phyloP scores from a whole-genome alignment of 2,797 vertebrate species.

The Microtus obscurus region DNA sequence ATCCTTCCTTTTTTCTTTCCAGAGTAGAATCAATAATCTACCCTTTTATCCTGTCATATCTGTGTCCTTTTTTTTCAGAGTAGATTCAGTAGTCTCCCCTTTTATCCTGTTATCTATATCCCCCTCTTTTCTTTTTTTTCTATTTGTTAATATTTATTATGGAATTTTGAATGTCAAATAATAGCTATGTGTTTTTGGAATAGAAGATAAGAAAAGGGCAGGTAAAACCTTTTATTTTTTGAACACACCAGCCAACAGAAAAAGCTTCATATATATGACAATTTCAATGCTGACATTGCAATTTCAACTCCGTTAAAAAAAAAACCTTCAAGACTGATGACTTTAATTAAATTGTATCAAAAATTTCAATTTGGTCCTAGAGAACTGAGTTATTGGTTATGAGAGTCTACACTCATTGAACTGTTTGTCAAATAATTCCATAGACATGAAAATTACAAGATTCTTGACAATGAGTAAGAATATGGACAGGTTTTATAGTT shows the following conservation, averaged over 20 bases:
- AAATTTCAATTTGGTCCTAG: constrained; percentile 58
- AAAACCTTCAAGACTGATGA: background rate
- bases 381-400: constrained; percentile 28
- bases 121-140: background rate
- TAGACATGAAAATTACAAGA: constrained; percentile 33
- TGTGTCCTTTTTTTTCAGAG: no score
- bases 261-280: constrained; percentile 39
- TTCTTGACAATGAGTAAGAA: constrained; percentile 19
- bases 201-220: constrained; percentile 27
- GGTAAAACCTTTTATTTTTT: constrained; percentile 32
- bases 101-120: no score
- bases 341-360: constrained; percentile 63
- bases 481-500: constrained; percentile 35
- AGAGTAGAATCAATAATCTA: no score
- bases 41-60: no score
- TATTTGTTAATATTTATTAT: constrained; percentile 36
- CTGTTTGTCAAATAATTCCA: constrained; percentile 37
- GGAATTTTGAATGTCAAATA: constrained; percentile 17
- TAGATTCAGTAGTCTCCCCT: no score
- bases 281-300: constrained; percentile 48
- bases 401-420: constrained; percentile 16
- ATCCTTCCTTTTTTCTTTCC: no score
- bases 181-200: background rate
- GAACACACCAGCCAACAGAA: constrained; percentile 44
- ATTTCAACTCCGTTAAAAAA: constrained; percentile 54